Percentiles rank a stretch among this genome's conserved stretches.
Evolutionary conservation across 2,888 invertebrate species (phyloP).

Genomic region (Imbricaverruca yamaguchii): DNA sequence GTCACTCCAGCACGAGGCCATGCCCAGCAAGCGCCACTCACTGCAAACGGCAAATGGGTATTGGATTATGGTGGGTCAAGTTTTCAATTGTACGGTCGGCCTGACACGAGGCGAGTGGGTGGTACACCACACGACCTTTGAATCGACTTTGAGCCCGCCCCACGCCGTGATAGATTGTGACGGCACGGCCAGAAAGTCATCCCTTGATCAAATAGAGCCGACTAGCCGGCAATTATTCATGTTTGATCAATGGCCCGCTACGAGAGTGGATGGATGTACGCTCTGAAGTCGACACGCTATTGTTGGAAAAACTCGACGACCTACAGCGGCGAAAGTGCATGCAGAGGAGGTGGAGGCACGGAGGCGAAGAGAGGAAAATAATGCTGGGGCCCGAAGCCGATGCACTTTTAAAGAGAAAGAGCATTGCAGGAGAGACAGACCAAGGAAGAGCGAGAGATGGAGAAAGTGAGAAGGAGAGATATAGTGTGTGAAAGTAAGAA

Average conservation of each 20-base stretch:
- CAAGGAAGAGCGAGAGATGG: no score
- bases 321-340: no score
- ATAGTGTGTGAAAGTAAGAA: no score
- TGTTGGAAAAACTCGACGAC: no score
- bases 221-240: slow-evolving; percentile 2
- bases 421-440: no score
- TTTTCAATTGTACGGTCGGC: neutral
- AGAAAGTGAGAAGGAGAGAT: no score
- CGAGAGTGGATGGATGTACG: neutral
- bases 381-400: no score
- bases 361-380: no score
- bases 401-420: no score
- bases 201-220: neutral
- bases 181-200: neutral
- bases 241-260: neutral
- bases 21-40: neutral
- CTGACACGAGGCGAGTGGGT: neutral
- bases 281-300: neutral
- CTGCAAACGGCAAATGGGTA: neutral
- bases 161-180: neutral
- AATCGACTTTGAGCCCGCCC: neutral
- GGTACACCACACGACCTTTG: no score
- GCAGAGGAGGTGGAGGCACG: no score
- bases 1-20: no score
- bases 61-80: neutral